A percentile compares a stretch with the other conserved stretches of the same genome.
phyloP scores from a whole-genome alignment of 2,797 vertebrate genomes.

The Labeo calbasu region DNA sequence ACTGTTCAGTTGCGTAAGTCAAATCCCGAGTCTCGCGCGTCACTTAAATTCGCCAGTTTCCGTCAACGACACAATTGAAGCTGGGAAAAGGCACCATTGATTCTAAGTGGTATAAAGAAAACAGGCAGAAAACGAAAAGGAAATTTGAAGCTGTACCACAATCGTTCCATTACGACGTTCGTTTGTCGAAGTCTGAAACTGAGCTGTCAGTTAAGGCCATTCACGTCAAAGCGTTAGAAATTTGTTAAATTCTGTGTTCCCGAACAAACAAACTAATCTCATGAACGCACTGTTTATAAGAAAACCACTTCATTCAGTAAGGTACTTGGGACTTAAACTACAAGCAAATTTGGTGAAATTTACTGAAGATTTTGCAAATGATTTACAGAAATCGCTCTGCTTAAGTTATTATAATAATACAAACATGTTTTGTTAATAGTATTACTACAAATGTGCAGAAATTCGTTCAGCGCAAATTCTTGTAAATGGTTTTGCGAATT shows the following conservation, averaged over 20 bases:
- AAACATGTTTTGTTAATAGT: too few relatives aligned
- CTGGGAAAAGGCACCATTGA: constrained; percentile 53
- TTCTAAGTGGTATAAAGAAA: constrained; percentile 55
- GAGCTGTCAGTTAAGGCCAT: constrained; percentile 55
- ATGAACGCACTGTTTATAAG: background rate
- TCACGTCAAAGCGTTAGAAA: constrained; percentile 6
- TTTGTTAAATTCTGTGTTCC: background rate
- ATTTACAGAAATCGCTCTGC: background rate
- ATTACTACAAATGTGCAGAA: background rate
- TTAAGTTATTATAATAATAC: background rate
- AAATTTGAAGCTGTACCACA: constrained; percentile 22
- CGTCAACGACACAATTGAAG: constrained; percentile 34
- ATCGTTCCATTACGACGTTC: constrained; percentile 22
- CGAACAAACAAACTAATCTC: background rate
- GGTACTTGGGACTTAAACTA: background rate
- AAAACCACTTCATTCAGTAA: background rate
- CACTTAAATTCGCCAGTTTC: constrained; percentile 7
- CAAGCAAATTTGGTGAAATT: background rate
- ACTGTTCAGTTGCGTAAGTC: background rate
- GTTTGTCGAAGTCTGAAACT: constrained; percentile 25
- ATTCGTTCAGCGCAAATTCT: background rate
- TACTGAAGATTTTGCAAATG: background rate
- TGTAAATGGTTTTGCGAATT: background rate
- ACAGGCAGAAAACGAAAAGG: constrained; percentile 42
- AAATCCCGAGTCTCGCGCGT: background rate